Conservation (phyloP, 1,140 invertebrate genomes). For the Zaprionus inermis region DNA sequence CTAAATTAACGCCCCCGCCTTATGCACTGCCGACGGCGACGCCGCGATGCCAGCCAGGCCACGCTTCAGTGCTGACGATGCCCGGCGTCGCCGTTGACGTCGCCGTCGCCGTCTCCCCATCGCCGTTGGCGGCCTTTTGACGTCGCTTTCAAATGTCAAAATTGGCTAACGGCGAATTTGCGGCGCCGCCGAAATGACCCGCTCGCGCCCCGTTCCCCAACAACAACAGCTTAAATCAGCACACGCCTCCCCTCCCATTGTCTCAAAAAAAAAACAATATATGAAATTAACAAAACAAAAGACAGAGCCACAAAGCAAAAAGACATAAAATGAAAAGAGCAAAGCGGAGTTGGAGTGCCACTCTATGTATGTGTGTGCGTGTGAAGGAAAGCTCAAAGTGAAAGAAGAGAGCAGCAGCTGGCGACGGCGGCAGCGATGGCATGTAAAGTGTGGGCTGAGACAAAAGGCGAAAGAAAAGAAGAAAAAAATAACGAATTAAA, state of each 20-base stretch:
- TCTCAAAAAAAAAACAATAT: slow-evolving; percentile 29
- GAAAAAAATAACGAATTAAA: slow-evolving; percentile 29
- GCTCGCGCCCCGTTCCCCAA: background rate
- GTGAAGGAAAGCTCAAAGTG: slow-evolving; percentile 25
- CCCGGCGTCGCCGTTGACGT: background rate
- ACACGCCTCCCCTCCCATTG: slow-evolving; percentile 11
- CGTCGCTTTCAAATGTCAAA: slow-evolving; percentile 55
- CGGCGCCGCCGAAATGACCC: slow-evolving; percentile 53
- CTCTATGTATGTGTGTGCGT: background rate
- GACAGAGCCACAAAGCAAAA: slow-evolving; percentile 50
- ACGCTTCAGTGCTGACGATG: background rate
- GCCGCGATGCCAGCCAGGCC: background rate
- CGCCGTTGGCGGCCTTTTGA: too few relatives aligned
- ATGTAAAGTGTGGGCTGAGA: slow-evolving; percentile 52
- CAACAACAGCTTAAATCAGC: background rate
- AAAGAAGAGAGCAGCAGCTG: slow-evolving; percentile 32
- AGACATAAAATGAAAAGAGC: slow-evolving; percentile 31
- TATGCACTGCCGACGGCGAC: background rate
- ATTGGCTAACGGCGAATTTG: slow-evolving; percentile 59
- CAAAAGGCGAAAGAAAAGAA: slow-evolving; percentile 16
- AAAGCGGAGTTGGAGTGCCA: slow-evolving; percentile 5
- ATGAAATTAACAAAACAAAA: slow-evolving; percentile 73
- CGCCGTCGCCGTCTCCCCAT: background rate
- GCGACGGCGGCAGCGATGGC: slow-evolving; percentile 14
- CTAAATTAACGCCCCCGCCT: slow-evolving; percentile 16